Evolutionary conservation across 2,113 vertebrate species (phyloP).

Genomic region (Gallinago jamesoni): DNA sequence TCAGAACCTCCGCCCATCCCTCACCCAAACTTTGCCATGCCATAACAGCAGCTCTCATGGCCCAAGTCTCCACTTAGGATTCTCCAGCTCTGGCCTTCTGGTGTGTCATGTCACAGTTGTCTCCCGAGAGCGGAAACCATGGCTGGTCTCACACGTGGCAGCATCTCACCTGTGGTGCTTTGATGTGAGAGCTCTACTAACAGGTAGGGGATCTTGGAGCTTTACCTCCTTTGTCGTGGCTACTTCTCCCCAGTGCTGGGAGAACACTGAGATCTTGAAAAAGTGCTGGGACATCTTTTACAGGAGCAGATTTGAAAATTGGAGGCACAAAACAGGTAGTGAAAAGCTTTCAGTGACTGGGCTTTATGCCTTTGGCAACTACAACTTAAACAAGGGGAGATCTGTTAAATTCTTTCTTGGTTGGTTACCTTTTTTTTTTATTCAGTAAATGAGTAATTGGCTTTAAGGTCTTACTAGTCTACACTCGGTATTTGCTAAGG

Average conservation of each 20-base stretch:
- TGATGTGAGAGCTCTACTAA: not conserved
- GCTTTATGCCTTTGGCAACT: not conserved
- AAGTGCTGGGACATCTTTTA: not conserved
- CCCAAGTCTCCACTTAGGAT: not conserved
- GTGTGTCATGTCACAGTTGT: not conserved
- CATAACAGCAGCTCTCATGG: not conserved
- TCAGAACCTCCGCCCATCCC: not conserved
- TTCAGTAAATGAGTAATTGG: not conserved
- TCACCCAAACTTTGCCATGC: not conserved
- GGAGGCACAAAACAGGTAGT: not conserved
- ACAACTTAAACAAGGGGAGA: not conserved
- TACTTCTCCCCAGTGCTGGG: not conserved
- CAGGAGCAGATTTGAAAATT: not conserved
- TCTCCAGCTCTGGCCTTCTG: not conserved
- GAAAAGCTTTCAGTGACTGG: not conserved
- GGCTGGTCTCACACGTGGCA: not conserved
- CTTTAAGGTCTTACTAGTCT: not conserved
- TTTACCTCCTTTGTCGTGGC: not conserved
- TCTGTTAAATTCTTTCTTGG: not conserved
- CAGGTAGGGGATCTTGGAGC: not conserved
- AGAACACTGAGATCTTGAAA: not conserved
- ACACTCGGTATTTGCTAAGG: not conserved
- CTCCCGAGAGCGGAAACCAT: not conserved
- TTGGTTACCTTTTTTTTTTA: not conserved
- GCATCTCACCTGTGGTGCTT: not conserved